Conservation (phyloP, 2,888 invertebrate genomes). For the Penaeus monodon region DNA sequence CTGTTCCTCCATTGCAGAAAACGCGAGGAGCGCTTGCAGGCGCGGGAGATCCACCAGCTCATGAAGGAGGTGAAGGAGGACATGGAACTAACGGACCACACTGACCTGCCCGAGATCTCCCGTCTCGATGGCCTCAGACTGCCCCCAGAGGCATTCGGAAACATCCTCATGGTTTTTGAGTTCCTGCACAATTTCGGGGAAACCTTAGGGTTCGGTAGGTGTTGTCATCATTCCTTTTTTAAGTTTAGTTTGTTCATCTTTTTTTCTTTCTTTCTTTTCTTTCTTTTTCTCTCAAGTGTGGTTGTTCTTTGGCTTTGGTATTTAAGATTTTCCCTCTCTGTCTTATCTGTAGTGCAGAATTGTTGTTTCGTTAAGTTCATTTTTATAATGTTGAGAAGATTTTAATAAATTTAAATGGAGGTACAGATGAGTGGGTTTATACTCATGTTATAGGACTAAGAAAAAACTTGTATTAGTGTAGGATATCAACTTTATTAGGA, state of each 20-base stretch:
- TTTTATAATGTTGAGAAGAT: too few species aligned
- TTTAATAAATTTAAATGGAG: too few species aligned
- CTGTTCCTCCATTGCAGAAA: constrained; percentile 26
- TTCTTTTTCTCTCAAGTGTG: too few species aligned
- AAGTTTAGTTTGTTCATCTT: not conserved
- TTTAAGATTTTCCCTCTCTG: too few species aligned
- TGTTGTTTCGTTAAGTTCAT: too few species aligned
- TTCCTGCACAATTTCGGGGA: constrained; percentile 96
- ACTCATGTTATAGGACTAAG: too few species aligned
- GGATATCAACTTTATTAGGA: too few species aligned
- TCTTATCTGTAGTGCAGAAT: too few species aligned
- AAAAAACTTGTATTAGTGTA: too few species aligned
- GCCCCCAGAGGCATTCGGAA: constrained; percentile 89
- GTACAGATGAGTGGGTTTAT: too few species aligned
- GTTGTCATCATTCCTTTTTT: not conserved
- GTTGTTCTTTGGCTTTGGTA: too few species aligned
- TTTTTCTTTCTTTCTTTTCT: too few species aligned
- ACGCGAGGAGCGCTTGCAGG: constrained; percentile 56
- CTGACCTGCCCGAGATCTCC: constrained; percentile 74
- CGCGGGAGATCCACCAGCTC: constrained; percentile 58
- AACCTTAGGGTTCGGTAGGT: constrained; percentile 90
- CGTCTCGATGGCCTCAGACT: constrained; percentile 85
- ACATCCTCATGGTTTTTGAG: constrained; percentile 94
- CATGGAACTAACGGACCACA: constrained; percentile 65
- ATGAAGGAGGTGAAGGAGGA: constrained; percentile 64